These are phyloP conservation scores for Oreochromis grahami DNA, from an alignment of 2,797 vertebrate species.

Conservation along the genomic window DNA sequence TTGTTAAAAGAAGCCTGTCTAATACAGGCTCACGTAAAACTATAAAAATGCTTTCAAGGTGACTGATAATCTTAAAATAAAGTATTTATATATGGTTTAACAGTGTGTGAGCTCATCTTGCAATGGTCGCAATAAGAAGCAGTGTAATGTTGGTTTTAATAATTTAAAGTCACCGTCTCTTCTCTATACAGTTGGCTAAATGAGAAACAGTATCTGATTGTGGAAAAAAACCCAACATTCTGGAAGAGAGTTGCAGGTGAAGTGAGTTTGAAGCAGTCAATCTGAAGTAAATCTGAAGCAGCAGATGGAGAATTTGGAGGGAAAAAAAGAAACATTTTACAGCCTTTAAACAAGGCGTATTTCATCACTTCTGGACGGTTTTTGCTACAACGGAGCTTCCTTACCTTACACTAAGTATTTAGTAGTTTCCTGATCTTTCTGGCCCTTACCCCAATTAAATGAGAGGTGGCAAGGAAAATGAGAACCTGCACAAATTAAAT, in stretches of 20 bases:
- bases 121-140: background rate
- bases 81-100: background rate
- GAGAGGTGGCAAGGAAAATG: slow-evolving; percentile 1
- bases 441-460: background rate
- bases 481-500: slow-evolving; percentile 29
- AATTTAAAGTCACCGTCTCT: background rate
- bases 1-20: background rate
- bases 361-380: background rate
- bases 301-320: background rate
- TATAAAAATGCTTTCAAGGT: background rate
- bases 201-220: background rate
- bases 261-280: background rate
- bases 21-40: background rate
- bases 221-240: background rate
- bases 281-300: background rate
- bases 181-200: background rate
- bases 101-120: background rate
- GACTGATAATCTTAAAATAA: background rate
- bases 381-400: background rate
- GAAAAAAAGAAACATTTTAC: background rate
- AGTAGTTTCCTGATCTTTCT: background rate
- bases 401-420: background rate
- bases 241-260: background rate
- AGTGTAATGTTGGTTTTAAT: background rate
- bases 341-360: background rate